A percentile compares a stretch with the other conserved stretches of the same genome.
phyloP scores from a whole-genome alignment of 2,797 vertebrate genomes.

The Gallinago solitaria region DNA sequence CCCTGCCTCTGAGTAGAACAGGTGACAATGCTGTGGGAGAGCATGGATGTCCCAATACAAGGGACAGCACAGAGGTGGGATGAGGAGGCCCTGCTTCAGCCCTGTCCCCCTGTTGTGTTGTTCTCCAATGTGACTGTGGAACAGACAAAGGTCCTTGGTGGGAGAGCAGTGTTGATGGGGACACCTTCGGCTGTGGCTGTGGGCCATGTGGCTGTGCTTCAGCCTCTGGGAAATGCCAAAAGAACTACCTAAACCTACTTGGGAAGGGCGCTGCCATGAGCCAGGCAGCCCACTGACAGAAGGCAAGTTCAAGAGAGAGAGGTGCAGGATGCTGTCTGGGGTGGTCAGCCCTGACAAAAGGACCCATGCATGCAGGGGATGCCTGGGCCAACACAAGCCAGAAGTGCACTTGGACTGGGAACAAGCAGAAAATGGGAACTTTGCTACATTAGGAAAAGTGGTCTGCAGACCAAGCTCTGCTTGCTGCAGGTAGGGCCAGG shows the following conservation, averaged over 20 bases:
- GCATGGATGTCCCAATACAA: accelerated
- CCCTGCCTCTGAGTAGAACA: not conserved
- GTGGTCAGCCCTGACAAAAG: not conserved
- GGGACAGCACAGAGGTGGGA: not conserved
- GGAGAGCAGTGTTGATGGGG: not conserved
- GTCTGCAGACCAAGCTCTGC: not conserved
- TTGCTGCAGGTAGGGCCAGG: not conserved
- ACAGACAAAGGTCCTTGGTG: not conserved
- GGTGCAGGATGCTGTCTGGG: not conserved
- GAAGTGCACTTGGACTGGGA: not conserved
- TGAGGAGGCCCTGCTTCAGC: not conserved
- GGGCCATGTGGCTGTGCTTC: not conserved
- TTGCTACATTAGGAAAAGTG: not conserved
- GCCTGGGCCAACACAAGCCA: not conserved
- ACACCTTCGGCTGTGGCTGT: not conserved
- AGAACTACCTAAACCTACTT: not conserved
- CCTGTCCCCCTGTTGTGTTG: not conserved
- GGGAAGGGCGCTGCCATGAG: not conserved
- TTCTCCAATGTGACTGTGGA: not conserved
- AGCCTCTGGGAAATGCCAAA: not conserved
- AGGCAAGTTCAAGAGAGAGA: not conserved
- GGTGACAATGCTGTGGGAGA: not conserved
- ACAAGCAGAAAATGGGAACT: not conserved
- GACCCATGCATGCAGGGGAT: not conserved
- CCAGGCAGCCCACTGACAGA: not conserved